Percentiles rank a stretch among this genome's conserved stretches.
Conservation (phyloP, 2,797 vertebrate species). For the Sternarchorhynchus goeldii region DNA sequence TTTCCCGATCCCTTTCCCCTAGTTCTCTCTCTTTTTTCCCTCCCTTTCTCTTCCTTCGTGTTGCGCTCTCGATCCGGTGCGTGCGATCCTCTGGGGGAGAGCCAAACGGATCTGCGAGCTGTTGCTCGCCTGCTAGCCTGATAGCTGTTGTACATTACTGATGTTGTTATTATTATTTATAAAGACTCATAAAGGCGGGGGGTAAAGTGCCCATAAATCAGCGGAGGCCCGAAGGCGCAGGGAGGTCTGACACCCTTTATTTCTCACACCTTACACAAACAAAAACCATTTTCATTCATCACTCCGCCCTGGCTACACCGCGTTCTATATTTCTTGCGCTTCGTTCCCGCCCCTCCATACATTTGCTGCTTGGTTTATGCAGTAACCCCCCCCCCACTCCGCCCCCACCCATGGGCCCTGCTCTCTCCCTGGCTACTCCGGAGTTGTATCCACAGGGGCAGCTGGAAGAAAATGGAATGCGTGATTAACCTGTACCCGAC, state of each 20-base stretch:
- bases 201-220: conserved; percentile 62
- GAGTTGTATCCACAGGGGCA: conserved; percentile 25
- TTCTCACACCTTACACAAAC: conserved; percentile 62
- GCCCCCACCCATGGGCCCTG: background rate
- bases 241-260: conserved; percentile 56
- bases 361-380: background rate
- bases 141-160: conserved; percentile 54
- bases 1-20: background rate
- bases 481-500: conserved; percentile 56
- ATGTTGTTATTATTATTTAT: conserved; percentile 65
- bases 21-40: background rate
- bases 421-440: conserved; percentile 1
- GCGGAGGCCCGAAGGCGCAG: conserved; percentile 41
- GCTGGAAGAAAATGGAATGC: conserved; percentile 50
- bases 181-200: conserved; percentile 60
- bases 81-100: background rate
- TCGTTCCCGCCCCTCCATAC: conserved; percentile 41
- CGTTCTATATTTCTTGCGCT: conserved; percentile 43
- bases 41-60: conserved; percentile 18
- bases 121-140: conserved; percentile 41
- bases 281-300: conserved; percentile 59
- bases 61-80: background rate
- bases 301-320: conserved; percentile 35
- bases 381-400: background rate
- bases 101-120: conserved; percentile 30